Evolutionary conservation across 2,888 invertebrate genomes (phyloP).

Genomic region (Gonocerus acuteangulatus): DNA sequence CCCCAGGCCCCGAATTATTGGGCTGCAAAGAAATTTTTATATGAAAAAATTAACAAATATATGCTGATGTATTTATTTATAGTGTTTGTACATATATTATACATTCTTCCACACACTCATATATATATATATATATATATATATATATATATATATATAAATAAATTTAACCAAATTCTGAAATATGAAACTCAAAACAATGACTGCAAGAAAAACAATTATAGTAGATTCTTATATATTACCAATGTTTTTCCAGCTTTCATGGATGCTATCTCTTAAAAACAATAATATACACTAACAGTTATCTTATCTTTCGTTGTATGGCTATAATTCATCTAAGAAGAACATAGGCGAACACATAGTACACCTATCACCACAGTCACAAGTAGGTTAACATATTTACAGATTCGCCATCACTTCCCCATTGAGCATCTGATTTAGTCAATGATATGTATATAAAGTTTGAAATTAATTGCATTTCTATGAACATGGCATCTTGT

Average conservation of each 20-base stretch:
- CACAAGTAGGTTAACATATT: not conserved
- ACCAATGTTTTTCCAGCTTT: conserved; percentile 29
- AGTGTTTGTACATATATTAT: no score
- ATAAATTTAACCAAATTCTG: no score
- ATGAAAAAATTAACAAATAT: not conserved
- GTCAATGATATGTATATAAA: no score
- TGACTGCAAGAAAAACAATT: no score
- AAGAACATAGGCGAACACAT: no score
- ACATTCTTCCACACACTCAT: no score
- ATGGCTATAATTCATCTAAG: not conserved
- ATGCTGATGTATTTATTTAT: no score
- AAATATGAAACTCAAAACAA: no score
- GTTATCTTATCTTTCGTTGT: not conserved
- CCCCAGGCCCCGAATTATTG: conserved; percentile 28
- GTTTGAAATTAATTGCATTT: not conserved
- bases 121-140: no score
- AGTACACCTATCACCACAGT: no score
- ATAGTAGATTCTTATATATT: not conserved
- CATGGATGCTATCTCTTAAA: no score
- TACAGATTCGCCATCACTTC: not conserved
- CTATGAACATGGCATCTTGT: not conserved
- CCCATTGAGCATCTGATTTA: not conserved
- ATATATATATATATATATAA: no score
- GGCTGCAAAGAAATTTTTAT: conserved; percentile 12
- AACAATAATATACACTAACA: not conserved